Evolutionary conservation across 2,888 invertebrate genomes (phyloP), one percentile per base, ranked within the genome.

Genomic region (Mylabris sibirica): DNA sequence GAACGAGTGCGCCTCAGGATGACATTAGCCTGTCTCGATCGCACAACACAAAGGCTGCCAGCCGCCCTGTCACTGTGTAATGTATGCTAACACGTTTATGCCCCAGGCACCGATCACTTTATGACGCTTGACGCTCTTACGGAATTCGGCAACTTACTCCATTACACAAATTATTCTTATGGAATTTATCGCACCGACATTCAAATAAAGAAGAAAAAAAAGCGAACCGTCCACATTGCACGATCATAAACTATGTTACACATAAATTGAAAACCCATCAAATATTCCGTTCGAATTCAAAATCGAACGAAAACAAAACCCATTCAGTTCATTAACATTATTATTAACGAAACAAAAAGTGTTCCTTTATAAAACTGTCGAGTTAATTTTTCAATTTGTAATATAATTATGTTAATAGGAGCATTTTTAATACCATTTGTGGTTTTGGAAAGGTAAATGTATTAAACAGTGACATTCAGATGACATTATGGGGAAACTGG

Each of bases 81-180:
- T 84, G 81, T 84, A 84, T 84, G 84, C 83, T 84, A 84, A 84
- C 83, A 83, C 82, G 83, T 83, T 83, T 83, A 79, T 79, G 82
- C 83, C 80, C 76, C 75, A 78, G 84, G 82, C 83, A 78, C 74
- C 79, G 82, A 82, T 81, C 83, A 81, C 81, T 83, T 83, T 83
- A 83, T 82, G 81, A 79, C 76, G 76, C 80, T 80, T 80, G 79
- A 81, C 80, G 80, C 79, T 79, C 76, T 78, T 70, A 68, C 71
- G 70, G 71, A 71, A 73, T 71, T 66, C 66, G 76, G 75, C 76
- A 76, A 75, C 76, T 77, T 73, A 75, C 76, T 74, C 62, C 77
- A 78, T 78, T 77, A 77, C 74, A 72, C 70, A 72, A 78, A 78
- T 77, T 77, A 76, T 77, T 75, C 73, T 68, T 71, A 64, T 60